Evolutionary conservation across 2,113 vertebrate species (phyloP).

Genomic region (Seriola aureovittata): DNA sequence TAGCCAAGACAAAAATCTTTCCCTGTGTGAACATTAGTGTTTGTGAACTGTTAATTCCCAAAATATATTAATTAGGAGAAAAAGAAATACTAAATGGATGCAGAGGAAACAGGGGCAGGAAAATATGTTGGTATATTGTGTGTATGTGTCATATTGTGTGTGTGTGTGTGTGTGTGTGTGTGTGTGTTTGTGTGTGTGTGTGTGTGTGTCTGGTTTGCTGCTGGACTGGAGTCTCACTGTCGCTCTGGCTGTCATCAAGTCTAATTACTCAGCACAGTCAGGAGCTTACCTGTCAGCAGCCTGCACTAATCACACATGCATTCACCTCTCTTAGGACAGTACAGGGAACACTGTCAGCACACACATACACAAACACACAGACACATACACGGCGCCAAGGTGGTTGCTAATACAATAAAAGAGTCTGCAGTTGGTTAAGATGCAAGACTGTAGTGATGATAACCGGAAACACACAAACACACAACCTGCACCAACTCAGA

Average conservation of each 20-base stretch:
- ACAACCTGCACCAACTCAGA: conserved; percentile 1
- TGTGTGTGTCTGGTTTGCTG: conserved; percentile 23
- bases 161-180: not conserved
- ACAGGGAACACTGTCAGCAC: not conserved
- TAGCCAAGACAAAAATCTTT: not conserved
- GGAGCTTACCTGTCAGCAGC: conserved; percentile 60
- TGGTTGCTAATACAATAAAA: not conserved
- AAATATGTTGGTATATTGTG: too few relatives aligned
- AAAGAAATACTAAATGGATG: too few relatives aligned
- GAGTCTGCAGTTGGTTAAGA: not conserved
- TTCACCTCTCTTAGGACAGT: conserved; percentile 30
- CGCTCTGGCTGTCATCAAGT: conserved; percentile 63
- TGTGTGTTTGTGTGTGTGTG: conserved; percentile 10
- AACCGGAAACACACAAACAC: not conserved
- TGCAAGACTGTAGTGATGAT: not conserved
- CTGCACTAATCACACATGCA: conserved; percentile 37
- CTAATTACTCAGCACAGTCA: conserved; percentile 66
- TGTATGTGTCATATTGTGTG: too few relatives aligned
- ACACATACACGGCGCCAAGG: not conserved
- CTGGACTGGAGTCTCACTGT: conserved; percentile 25
- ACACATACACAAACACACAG: conserved; percentile 3
- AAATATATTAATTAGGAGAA: not conserved
- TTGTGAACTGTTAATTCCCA: not conserved
- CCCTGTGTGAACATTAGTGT: not conserved
- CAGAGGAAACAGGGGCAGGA: not conserved